These are phyloP conservation scores for Parambassis ranga DNA, from an alignment of 2,797 vertebrate species.

Conservation along the genomic window DNA sequence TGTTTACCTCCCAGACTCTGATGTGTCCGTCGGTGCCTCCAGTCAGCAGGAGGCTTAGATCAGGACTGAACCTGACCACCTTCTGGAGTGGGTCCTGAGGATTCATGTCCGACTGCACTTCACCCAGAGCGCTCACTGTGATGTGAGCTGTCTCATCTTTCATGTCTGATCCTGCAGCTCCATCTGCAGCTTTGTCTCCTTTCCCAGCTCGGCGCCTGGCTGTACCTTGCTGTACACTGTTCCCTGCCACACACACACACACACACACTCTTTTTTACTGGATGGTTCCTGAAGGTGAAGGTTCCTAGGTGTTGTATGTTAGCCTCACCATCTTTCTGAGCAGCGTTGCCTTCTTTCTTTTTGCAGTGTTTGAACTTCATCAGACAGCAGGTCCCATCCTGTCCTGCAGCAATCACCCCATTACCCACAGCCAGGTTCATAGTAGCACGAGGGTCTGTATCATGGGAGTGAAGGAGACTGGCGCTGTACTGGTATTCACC, in stretches of 20 bases:
- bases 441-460: slow-evolving; percentile 89
- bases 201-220: slow-evolving; percentile 70
- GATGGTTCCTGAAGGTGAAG: no score
- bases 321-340: slow-evolving; percentile 76
- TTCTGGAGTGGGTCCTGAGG: slow-evolving; percentile 89
- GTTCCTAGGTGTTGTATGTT: no score
- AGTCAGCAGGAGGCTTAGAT: slow-evolving; percentile 85
- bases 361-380: slow-evolving; percentile 78
- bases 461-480: slow-evolving; percentile 87
- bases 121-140: slow-evolving; percentile 78
- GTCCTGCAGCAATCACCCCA: slow-evolving; percentile 89
- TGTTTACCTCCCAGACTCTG: slow-evolving; percentile 90
- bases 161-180: slow-evolving; percentile 6
- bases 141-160: slow-evolving; percentile 76
- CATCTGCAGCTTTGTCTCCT: slow-evolving; percentile 54
- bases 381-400: slow-evolving; percentile 88
- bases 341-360: slow-evolving; percentile 21
- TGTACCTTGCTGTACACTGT: slow-evolving; percentile 55
- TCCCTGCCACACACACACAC: slow-evolving; percentile 33
- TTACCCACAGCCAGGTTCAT: slow-evolving; percentile 91
- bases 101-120: slow-evolving; percentile 88
- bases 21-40: slow-evolving; percentile 90
- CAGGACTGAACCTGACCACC: slow-evolving; percentile 86
- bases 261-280: not conserved
- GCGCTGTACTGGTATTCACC: slow-evolving; percentile 82